Evolutionary conservation across 2,113 vertebrate species (phyloP), one percentile per base, ranked within the genome.

Genomic region (Psilopsiagon aurifrons): DNA sequence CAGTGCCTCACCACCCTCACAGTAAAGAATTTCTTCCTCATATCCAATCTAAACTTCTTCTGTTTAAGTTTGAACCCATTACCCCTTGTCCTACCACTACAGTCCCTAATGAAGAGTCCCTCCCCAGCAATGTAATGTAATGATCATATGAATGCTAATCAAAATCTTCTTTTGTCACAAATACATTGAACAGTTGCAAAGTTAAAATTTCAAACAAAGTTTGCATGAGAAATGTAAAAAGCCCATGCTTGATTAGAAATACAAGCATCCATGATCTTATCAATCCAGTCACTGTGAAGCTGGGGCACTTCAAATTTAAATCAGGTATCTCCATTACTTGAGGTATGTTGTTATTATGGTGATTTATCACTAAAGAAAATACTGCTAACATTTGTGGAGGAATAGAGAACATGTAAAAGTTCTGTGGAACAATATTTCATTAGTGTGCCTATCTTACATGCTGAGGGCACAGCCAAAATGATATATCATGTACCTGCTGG

Each of bases 81-180:
- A 39, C 39, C 39, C 39, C 39, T 39, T 39, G 39, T 39, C 39
- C 39, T 39, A 11, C 9, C 39, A 39, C 39, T 39, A 39, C 39
- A 39, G 39, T 39, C 39, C 39, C 39, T 39, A 39, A 39, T 39
- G 39, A 39, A 39, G 39, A 39, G 39, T 39, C 39, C 9, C 39
- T 39, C 39, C 39, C 39, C 39, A 39, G 39, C 39, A 39, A 9
- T 39, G 39, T 39, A 39, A 39, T 9, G 39, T 39, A 39, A 52
- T 4, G 31, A 43, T 74, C 16, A 8, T 46, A 47, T 24, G 23
- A 91, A 63, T 4, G 4, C 39, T 47, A 73, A 46, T 75, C 23
- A 85, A 87, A 92, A 44, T 81, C 37, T 44, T 90, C 43, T 88
- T 71, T 67, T 44, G 55, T 68, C 29, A 25, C 27, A 88, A 76